Evolutionary conservation across 2,797 vertebrate genomes (phyloP).

Genomic region (Esox masquinongy): DNA sequence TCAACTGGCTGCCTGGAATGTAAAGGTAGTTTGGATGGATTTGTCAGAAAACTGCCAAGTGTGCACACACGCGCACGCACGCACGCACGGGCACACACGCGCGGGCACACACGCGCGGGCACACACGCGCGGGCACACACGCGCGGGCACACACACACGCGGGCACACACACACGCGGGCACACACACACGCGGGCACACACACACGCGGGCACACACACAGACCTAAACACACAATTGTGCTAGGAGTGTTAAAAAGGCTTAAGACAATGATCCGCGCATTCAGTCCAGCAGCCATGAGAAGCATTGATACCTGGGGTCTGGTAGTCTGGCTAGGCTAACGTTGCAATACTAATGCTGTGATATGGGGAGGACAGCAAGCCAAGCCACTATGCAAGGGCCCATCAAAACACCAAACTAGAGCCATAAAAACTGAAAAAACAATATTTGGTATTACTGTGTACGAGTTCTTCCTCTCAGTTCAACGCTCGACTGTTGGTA

Average conservation of each 20-base stretch:
- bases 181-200: background rate
- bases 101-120: background rate
- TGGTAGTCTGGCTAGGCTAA: background rate
- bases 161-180: too few species aligned
- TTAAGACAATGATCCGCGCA: slow-evolving; percentile 15
- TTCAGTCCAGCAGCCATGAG: slow-evolving; percentile 5
- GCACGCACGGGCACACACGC: slow-evolving; percentile 1
- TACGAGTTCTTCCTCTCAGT: too few species aligned
- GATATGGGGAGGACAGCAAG: background rate
- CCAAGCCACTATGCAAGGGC: background rate
- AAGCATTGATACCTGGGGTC: slow-evolving; percentile 13
- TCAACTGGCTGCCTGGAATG: background rate
- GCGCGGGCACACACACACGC: too few species aligned
- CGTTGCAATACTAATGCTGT: background rate
- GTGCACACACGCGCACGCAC: slow-evolving; percentile 1
- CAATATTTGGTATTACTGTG: too few species aligned
- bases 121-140: background rate
- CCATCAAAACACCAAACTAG: slow-evolving; percentile 1
- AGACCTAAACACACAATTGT: slow-evolving; percentile 1
- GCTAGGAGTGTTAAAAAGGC: slow-evolving; percentile 5
- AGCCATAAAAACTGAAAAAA: background rate
- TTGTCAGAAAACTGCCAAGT: background rate
- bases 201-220: slow-evolving; percentile 5
- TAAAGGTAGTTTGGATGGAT: slow-evolving; percentile 1
- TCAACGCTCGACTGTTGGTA: background rate